These are phyloP conservation scores for Sparidentex hasta DNA, from an alignment of 2,797 vertebrate species.

Conservation along the genomic window DNA sequence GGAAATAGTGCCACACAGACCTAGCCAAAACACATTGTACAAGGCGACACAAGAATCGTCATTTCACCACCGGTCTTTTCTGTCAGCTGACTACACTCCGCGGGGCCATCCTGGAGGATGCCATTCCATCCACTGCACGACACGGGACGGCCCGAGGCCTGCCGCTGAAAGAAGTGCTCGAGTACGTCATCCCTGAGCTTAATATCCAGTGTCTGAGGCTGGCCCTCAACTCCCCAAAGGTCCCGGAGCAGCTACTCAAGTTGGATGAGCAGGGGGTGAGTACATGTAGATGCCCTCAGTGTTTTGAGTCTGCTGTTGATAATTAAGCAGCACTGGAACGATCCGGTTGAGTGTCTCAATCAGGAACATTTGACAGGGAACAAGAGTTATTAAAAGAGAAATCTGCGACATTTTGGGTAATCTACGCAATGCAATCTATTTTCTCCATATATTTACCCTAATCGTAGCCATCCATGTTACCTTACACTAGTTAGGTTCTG, in stretches of 20 bases:
- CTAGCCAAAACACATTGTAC: too few species aligned
- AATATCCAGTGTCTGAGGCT: conserved; percentile 94
- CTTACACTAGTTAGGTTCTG: too few species aligned
- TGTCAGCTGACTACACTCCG: conserved; percentile 93
- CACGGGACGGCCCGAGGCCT: conserved; percentile 95
- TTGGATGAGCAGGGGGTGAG: conserved; percentile 98
- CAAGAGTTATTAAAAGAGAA: neutral
- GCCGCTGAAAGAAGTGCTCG: conserved; percentile 96
- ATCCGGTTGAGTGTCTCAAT: conserved; percentile 8
- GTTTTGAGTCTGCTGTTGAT: conserved; percentile 8
- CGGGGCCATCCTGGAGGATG: conserved; percentile 96
- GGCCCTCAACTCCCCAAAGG: conserved; percentile 92
- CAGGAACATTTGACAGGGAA: neutral
- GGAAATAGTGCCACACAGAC: neutral
- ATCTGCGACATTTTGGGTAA: neutral
- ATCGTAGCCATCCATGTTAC: too few species aligned
- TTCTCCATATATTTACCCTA: neutral
- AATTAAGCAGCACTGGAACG: conserved; percentile 10
- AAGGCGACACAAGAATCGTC: conserved; percentile 11
- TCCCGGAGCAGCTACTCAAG: conserved; percentile 95
- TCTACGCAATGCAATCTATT: neutral
- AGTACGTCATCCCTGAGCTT: conserved; percentile 95
- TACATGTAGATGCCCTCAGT: conserved; percentile 23
- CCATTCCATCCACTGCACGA: conserved; percentile 94
- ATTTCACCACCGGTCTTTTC: conserved; percentile 24